Percentiles rank a stretch among this genome's conserved stretches.
Evolutionary conservation across 1,140 invertebrate species (phyloP).

Genomic region (Leucophenga varia): DNA sequence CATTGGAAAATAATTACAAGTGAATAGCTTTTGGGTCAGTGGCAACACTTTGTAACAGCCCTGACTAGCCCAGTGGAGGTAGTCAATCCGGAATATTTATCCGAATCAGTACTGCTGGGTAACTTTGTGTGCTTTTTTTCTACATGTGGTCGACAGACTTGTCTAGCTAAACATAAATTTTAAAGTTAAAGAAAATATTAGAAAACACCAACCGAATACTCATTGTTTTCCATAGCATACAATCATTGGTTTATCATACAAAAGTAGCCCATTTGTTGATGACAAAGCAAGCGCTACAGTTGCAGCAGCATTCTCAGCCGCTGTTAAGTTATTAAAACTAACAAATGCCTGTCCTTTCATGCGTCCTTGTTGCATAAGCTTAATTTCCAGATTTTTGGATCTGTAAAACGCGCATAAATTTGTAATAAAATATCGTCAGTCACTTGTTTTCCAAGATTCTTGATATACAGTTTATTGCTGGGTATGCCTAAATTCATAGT

Average conservation of each 20-base stretch:
- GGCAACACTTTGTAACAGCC: no score
- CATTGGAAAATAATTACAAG: no score
- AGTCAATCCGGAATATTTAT: no score
- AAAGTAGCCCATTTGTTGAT: slow-evolving; percentile 86
- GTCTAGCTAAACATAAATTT: no score
- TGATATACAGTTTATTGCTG: slow-evolving; percentile 84
- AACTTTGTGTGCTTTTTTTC: no score
- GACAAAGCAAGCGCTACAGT: slow-evolving; percentile 72
- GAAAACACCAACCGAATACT: slow-evolving; percentile 10
- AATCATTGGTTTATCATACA: slow-evolving; percentile 87
- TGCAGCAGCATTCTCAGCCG: slow-evolving; percentile 49
- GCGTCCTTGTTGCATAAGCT: slow-evolving; percentile 89
- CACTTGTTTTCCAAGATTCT: slow-evolving; percentile 85
- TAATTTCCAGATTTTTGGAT: slow-evolving; percentile 57
- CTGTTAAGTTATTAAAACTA: slow-evolving; percentile 63
- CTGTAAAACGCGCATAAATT: slow-evolving; percentile 74
- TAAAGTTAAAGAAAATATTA: no score
- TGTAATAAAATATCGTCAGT: slow-evolving; percentile 73
- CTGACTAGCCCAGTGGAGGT: no score
- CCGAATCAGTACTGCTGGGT: no score
- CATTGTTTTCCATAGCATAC: slow-evolving; percentile 79
- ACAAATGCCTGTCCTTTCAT: slow-evolving; percentile 97
- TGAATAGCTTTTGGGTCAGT: no score
- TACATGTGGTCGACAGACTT: no score
- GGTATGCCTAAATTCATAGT: slow-evolving; percentile 81